Evolutionary conservation across 2,888 invertebrate species (phyloP), one percentile per base, ranked within the genome.

Genomic region (Hydrotaea cyrtoneurina): DNA sequence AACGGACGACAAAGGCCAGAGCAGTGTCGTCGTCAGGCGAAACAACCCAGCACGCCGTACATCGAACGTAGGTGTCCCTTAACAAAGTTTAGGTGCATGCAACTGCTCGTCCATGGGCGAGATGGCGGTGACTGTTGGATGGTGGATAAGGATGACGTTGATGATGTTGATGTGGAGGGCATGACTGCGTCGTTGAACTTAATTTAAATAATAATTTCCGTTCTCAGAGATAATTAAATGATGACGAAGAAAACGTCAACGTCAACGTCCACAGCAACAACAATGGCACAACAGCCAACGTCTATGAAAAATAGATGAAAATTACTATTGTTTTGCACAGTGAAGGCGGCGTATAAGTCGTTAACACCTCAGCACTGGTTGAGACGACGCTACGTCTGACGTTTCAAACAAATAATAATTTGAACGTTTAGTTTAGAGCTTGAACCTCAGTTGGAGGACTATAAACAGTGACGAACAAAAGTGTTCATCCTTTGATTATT

Each of bases 221-320:
- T 81, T 84, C 76, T 76, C 26, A 74, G 81, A 81, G 84, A 84
- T 79, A 84, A 84, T 84, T 84, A 84, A 81, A 84, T 79, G 57
- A 79, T 72, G n/a, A 55, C 62, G 36, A 8, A 2, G 62, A 11
- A 13, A 26, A 31, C 7, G 31, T 4, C 3, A 31, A 31, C 31
- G 53, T 50, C 57, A 21, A 57, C 19, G 17, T 15, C 21, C 21
- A 0, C 11, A 21, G 21, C 21, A 21, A 57, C 21, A 57, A 23
- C 26, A 26, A n/a, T 26, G 3, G 2, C 26, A 23, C 31, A 59
- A 59, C 59, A 59, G 26, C 26, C 59, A 4, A 59, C 26, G 23
- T 21, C 23, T 15, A 59, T 23, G 23, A 23, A 26, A 39, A 39
- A 13, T 8, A 8, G 31, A 26, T 31, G 62, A 62, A 62, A 62